phyloP scores from a whole-genome alignment of 2,888 invertebrate species.

The Hyles lineata region DNA sequence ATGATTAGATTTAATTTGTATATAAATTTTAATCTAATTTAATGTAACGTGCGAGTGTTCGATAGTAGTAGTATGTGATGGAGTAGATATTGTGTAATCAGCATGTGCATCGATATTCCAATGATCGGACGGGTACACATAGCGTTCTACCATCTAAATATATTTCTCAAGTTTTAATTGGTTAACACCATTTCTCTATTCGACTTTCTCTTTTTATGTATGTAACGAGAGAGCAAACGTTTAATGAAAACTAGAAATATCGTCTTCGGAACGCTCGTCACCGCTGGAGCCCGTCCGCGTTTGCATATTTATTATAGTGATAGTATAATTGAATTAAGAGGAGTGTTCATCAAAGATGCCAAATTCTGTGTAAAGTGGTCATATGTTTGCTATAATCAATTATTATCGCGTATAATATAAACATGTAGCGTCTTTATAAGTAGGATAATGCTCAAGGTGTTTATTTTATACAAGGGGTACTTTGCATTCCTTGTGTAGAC shows the following conservation, averaged over 20 bases:
- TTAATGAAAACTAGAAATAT: conserved; percentile 37
- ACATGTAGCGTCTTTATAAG: conserved; percentile 65
- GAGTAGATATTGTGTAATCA: conserved; percentile 51
- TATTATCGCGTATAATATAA: conserved; percentile 68
- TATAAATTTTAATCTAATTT: conserved; percentile 81
- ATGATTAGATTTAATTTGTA: conserved; percentile 78
- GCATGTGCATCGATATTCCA: conserved; percentile 21
- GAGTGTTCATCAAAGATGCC: conserved; percentile 82
- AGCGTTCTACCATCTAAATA: not conserved
- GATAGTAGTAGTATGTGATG: conserved; percentile 82
- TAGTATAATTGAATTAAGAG: conserved; percentile 55
- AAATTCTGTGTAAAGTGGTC: conserved; percentile 79
- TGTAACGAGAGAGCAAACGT: conserved; percentile 15
- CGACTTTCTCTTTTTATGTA: conserved; percentile 29
- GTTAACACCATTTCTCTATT: not conserved
- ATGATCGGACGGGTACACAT: not conserved
- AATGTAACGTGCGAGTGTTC: conserved; percentile 83
- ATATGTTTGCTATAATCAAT: conserved; percentile 74
- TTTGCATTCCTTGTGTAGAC: conserved; percentile 38
- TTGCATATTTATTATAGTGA: conserved; percentile 48
- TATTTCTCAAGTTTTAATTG: not conserved
- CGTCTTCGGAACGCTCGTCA: conserved; percentile 2
- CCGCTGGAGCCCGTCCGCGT: conserved; percentile 42
- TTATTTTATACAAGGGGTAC: conserved; percentile 74
- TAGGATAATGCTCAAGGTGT: conserved; percentile 82